Percentiles rank a stretch among this genome's conserved stretches.
These are phyloP conservation scores for Watsonalla cultraria DNA, from an alignment of 2,888 invertebrate species.

Conservation along the genomic window DNA sequence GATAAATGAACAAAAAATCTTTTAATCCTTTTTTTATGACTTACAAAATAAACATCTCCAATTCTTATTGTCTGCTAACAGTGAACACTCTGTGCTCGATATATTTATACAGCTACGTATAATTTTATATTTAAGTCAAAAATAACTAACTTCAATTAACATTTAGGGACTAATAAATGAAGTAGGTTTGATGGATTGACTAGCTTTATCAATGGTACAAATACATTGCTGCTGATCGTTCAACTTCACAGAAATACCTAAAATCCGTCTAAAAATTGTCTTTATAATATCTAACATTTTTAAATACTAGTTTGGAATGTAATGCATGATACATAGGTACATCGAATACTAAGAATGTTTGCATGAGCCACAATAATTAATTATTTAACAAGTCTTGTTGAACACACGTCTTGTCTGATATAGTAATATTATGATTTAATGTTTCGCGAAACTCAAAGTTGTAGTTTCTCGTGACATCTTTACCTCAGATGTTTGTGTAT, in stretches of 20 bases:
- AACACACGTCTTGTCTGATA: too few species aligned
- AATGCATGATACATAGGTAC: too few species aligned
- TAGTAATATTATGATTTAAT: too few species aligned
- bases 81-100: constrained; percentile 40
- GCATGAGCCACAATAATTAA: too few species aligned
- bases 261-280: background rate
- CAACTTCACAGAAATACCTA: background rate
- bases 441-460: too few species aligned
- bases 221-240: constrained; percentile 3
- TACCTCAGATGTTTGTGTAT: too few species aligned
- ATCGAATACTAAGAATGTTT: too few species aligned
- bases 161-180: background rate
- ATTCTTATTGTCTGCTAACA: constrained; percentile 41
- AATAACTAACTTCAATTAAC: constrained; percentile 14
- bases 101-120: constrained; percentile 20
- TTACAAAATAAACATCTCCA: constrained; percentile 31
- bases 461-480: too few species aligned
- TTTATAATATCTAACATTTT: background rate
- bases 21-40: constrained; percentile 15
- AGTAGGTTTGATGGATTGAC: constrained; percentile 22
- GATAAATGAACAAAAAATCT: constrained; percentile 20
- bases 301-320: background rate
- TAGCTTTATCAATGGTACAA: constrained; percentile 22
- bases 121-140: constrained; percentile 25
- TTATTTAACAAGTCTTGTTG: too few species aligned